Base-by-base conservation (phyloP, 2,888 invertebrate species). In the Unio pictorum region DNA sequence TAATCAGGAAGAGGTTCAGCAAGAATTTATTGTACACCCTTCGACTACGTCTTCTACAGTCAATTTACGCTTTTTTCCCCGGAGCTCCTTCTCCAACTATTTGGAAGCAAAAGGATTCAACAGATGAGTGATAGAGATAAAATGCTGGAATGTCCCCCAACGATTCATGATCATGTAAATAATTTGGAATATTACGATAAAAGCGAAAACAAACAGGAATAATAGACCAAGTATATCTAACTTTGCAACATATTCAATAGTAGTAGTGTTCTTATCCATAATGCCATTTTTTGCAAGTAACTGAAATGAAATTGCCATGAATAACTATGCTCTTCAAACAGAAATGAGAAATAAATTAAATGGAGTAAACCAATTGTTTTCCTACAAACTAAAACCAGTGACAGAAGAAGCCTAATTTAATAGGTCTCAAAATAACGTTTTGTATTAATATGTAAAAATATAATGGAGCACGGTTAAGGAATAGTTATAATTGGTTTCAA, bases 81-180 rank as follows among this genome's bases (percentile, higher is more conserved):
- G 11, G 11, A 45, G 45, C 3, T 45, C 11, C 3, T 15, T 45
- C 15, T 45, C 15, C 15, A 45, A 45, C 45, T 45, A 15, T 45
- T 45, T 45, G 15, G 45, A 45, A 1, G 2, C 11, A 60, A 70
- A 74, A 1, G 76, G 76, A 63, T 76, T 77, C n/a, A 69, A 73
- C 15, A 85, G 73, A 56, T 83, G 76, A 8, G 87, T 87, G 15
- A 84, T 84, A 8, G 88, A 83, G 15, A 88, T 80, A 6, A 87
- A 73, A 68, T 87, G 87, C 30, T 86, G 77, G 62, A 88, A 84
- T 0, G 88, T 88, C 34, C 87, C 87, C 85, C 85, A 86, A n/a
- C 89, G 78, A 67, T 89, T 88, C 11, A 86, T 73, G 7, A 88
- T 54, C 88, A 89, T 89, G n/a, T 86, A 86, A 58, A 86, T 23